phyloP scores from a whole-genome alignment of 1,140 invertebrate species.

The Cydia splendana region DNA sequence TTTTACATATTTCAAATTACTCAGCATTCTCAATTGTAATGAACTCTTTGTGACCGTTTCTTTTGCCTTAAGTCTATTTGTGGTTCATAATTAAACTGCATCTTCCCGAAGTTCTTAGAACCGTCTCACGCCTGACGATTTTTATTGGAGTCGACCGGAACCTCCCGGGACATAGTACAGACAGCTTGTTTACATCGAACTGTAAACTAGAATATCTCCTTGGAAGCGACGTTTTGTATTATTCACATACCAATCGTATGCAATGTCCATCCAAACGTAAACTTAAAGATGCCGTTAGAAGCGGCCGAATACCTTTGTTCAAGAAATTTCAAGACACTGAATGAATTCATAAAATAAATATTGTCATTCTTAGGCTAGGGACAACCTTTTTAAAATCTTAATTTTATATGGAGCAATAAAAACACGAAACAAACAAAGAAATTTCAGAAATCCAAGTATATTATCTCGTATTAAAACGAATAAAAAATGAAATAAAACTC shows the following conservation, averaged over 20 bases:
- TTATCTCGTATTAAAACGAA: constrained; percentile 3
- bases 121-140: not conserved
- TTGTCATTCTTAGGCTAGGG: no score
- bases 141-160: not conserved
- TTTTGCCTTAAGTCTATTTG: no score
- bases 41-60: no score
- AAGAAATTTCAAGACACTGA: no score
- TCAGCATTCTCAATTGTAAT: no score
- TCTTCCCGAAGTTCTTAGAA: no score
- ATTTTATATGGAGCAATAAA: not conserved
- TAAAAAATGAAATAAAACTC: constrained; percentile 21
- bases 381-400: not conserved
- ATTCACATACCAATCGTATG: not conserved
- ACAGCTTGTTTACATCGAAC: not conserved
- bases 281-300: no score
- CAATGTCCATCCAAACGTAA: no score
- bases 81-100: no score
- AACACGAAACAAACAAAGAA: not conserved
- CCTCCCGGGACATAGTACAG: not conserved
- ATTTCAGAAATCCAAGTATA: not conserved
- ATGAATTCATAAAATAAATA: no score
- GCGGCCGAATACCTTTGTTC: no score
- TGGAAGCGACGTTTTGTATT: not conserved
- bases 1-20: no score
- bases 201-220: not conserved